phyloP scores from a whole-genome alignment of 2,113 vertebrate species.

The Serinus canaria region DNA sequence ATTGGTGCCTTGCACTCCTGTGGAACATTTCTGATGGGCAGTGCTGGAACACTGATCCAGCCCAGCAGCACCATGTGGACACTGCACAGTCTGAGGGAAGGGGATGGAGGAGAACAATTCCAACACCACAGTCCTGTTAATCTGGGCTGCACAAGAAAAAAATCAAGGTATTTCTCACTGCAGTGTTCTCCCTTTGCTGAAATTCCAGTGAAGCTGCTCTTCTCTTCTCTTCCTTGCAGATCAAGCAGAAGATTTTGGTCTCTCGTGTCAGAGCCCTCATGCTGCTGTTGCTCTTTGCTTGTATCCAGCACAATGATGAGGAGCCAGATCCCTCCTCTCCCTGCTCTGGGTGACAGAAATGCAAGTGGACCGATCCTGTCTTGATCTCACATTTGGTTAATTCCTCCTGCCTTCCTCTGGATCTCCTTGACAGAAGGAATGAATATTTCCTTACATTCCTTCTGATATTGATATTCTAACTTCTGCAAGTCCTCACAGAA shows the following conservation, averaged over 20 bases:
- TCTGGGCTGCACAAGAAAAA: neutral
- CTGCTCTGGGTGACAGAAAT: neutral
- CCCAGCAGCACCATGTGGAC: neutral
- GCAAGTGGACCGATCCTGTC: neutral
- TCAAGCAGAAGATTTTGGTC: neutral
- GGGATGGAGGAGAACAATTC: neutral
- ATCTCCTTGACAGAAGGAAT: conserved; percentile 18
- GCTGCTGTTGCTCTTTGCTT: neutral
- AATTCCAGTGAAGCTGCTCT: neutral
- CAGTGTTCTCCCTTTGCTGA: neutral
- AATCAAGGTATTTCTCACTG: neutral
- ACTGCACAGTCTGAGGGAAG: accelerated
- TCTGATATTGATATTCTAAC: neutral
- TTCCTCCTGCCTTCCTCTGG: conserved; percentile 6
- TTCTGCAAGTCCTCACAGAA: conserved; percentile 7
- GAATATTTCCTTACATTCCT: conserved; percentile 17
- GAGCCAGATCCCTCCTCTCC: neutral
- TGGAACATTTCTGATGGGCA: neutral
- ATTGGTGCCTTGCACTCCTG: conserved; percentile 14
- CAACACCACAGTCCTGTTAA: neutral
- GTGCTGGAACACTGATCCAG: neutral
- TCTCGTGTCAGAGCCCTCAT: neutral
- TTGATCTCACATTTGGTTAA: neutral
- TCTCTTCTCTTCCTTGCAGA: neutral
- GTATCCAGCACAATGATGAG: neutral